A percentile compares a stretch with the other conserved stretches of the same genome.
Conservation (phyloP, 92 coral and sea anemone genomes). For the Umimayanthus kanabou region DNA sequence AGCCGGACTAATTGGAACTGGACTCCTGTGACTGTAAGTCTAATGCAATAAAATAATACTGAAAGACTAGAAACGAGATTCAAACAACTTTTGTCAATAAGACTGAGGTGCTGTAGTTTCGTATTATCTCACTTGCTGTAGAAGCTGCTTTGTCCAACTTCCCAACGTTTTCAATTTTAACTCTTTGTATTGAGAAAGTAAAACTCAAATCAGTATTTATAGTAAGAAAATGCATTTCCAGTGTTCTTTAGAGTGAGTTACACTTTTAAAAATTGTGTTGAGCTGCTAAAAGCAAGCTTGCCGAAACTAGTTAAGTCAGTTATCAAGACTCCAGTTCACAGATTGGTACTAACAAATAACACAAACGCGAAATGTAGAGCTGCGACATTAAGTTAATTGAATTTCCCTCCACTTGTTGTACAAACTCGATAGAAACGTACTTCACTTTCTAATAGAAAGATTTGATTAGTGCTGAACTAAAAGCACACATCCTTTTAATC, state of each 20-base stretch:
- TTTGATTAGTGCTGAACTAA: not conserved
- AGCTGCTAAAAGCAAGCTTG: slow-evolving; percentile 10
- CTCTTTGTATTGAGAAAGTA: not conserved
- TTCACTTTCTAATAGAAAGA: not conserved
- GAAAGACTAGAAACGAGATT: not conserved
- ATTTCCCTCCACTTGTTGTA: not conserved
- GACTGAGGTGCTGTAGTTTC: not conserved
- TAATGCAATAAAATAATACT: not conserved
- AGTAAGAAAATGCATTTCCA: not conserved
- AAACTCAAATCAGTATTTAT: not conserved
- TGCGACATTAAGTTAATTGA: not conserved
- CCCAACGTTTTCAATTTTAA: not conserved
- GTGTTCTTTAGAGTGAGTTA: not conserved
- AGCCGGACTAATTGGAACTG: not conserved
- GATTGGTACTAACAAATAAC: slow-evolving; percentile 9
- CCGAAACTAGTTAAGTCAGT: not conserved
- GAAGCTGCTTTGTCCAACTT: not conserved
- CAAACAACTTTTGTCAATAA: not conserved
- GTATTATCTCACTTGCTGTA: not conserved
- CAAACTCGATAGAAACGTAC: not conserved
- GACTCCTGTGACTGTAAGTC: not conserved
- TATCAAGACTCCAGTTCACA: slow-evolving; percentile 6
- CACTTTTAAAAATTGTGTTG: not conserved
- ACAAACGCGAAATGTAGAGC: slow-evolving; percentile 4
- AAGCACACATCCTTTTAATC: not conserved